Evolutionary conservation across 2,797 vertebrate species (phyloP), one percentile per base, ranked within the genome.

Genomic region (Austrolebias charrua): DNA sequence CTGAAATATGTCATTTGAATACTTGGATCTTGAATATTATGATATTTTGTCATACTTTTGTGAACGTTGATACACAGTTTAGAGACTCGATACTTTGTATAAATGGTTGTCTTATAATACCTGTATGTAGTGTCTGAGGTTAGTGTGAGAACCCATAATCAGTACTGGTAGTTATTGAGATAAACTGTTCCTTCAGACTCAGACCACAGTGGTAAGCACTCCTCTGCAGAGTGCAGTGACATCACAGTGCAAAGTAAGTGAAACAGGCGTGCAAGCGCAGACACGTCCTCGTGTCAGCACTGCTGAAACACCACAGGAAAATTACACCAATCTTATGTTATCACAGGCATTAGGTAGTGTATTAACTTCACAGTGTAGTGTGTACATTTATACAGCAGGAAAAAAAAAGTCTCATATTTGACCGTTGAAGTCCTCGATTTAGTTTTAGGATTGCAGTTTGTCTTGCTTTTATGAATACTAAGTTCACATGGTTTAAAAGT

Each of bases 211-310:
- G 65, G 64, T 82, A 79, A 80, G 80, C 66, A 65, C 60, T 55
- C 62, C 75, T 77, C 61, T 56, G 69, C 73, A 53, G 6, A 66
- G 63, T 52, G 63, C 40, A 50, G 69, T 91, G 90, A 90, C 82
- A 73, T 91, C 87, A 89, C 63, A 28, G 57, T 75, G 71, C 68
- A 78, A 64, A 76, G 64, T 64, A 75, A 67, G 78, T 67, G 72
- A 61, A 77, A 73, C 66, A 64, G 18, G 60, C 68, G 18, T 68
- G 66, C 91, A 84, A 47, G 90, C 69, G 58, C 57, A 68, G 83
- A 73, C 91, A 72, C 72, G 87, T 71, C 44, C 65, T 61, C 55
- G 42, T 64, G 46, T 64, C 63, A 63, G 63, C 55, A 47, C 5
- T 40, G 76, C 63, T 71, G 75, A 66, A 75, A 50, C 49, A 48